Conservation (phyloP, 2,113 vertebrate species). For the Melanocharis versteri region DNA sequence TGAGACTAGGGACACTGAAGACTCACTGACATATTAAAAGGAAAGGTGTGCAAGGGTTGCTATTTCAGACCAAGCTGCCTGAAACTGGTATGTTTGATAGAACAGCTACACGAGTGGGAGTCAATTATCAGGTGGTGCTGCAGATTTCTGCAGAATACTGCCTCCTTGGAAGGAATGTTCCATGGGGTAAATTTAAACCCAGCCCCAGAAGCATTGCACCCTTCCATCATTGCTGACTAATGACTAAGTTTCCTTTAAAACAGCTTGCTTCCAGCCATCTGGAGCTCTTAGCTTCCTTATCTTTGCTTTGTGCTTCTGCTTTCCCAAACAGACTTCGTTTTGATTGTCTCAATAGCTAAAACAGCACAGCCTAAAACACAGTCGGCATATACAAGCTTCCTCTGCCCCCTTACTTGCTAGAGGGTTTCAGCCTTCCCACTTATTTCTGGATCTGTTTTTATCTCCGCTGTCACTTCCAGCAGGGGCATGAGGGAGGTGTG, state of each 20-base stretch:
- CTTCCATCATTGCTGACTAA: neutral
- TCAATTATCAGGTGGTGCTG: neutral
- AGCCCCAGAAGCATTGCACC: neutral
- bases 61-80: neutral
- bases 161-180: neutral
- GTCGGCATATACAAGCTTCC: neutral
- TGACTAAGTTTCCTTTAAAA: neutral
- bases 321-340: neutral
- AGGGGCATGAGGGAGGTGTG: neutral
- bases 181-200: neutral
- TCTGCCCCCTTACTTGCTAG: neutral
- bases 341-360: neutral
- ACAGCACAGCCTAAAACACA: neutral
- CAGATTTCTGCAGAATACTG: neutral
- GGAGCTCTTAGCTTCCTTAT: neutral
- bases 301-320: neutral
- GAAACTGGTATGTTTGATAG: accelerated
- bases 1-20: neutral
- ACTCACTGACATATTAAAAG: neutral
- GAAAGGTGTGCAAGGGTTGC: neutral
- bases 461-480: neutral
- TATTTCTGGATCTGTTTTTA: neutral
- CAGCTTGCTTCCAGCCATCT: neutral
- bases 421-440: neutral
- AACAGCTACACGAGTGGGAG: neutral